Base-by-base conservation (phyloP, 2,113 vertebrate genomes). In the Phaethon lepturus region DNA sequence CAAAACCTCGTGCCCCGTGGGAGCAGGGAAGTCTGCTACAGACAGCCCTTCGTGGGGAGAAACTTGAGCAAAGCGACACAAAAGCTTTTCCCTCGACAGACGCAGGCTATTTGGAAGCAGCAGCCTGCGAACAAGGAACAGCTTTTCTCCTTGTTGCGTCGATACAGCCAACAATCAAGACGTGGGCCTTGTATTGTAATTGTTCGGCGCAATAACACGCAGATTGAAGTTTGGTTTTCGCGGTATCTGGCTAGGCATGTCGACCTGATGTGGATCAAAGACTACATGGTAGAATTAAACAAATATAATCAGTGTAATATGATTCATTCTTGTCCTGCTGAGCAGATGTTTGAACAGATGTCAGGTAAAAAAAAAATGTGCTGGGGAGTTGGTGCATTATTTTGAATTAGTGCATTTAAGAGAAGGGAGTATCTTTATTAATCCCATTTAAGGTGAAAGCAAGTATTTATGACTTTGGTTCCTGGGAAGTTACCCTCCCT, bases 281-380 rank as follows among this genome's bases (percentile, higher is more conserved):
- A 0, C 91, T 55, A 49, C 86, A 59, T 93, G 50, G 74, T 72
- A 94, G 96, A 93, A 92, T 93, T 76, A 90, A 97, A 93, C 69
- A 92, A 94, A 62, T 73, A 83, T 71, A 88, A 94, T 96, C 96
- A 88, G 91, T 13, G 55, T 59, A 82, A 81, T 19, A 84, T 97
- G 97, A 97, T 97, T 98, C 96, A 97, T 96, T 96, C 90, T 62
- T 11, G 67, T 92, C 93, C 96, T 87, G 83, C 88, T 60, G 86
- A 94, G 71, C 97, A 85, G 95, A 91, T 93, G 68, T 97, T 96
- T 92, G 95, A 97, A 93, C 97, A 98, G 97, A 98, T 96, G 97
- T 97, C 96, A 96, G 96, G 91, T 90, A 33, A 62, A 85, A 62
- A 78, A 88, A 73, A 26, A 64, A 71, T 14, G n/a, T 42, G 64